Evolutionary conservation across 2,888 invertebrate genomes (phyloP).

Genomic region (Salticus scenicus): DNA sequence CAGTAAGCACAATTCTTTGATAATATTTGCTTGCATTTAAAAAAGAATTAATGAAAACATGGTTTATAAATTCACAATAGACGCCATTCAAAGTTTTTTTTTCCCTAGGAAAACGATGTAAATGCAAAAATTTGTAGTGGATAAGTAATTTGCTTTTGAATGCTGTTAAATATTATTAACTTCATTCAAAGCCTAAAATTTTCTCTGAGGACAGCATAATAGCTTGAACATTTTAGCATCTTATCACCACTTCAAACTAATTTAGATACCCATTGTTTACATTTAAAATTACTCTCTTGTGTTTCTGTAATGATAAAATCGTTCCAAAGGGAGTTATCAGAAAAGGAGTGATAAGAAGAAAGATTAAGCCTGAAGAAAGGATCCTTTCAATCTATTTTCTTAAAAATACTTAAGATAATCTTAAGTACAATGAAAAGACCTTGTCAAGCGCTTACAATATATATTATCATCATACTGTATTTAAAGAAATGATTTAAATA

Average conservation of each 20-base stretch:
- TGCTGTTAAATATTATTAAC: neutral
- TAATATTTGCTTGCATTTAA: neutral
- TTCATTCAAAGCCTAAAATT: neutral
- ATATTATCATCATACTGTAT: slow-evolving; percentile 38
- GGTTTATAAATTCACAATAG: neutral
- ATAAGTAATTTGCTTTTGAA: neutral
- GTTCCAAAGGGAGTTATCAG: slow-evolving; percentile 29
- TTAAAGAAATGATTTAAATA: slow-evolving; percentile 27
- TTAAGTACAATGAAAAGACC: slow-evolving; percentile 32
- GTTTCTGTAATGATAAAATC: neutral
- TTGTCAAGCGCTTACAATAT: slow-evolving; percentile 14
- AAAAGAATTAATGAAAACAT: neutral
- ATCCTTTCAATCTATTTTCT: slow-evolving; percentile 34
- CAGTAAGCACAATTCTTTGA: neutral
- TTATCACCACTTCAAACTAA: neutral
- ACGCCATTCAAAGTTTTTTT: neutral
- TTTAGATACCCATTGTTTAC: slow-evolving; percentile 8
- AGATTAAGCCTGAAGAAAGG: slow-evolving; percentile 10
- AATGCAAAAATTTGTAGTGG: neutral
- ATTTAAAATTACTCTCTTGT: neutral
- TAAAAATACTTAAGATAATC: slow-evolving; percentile 42
- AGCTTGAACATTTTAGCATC: neutral
- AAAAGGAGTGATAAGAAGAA: slow-evolving; percentile 24
- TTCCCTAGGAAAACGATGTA: neutral
- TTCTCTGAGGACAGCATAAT: neutral